These are phyloP conservation scores for Limonius californicus DNA, from an alignment of 1,140 invertebrate genomes.

Conservation along the genomic window DNA sequence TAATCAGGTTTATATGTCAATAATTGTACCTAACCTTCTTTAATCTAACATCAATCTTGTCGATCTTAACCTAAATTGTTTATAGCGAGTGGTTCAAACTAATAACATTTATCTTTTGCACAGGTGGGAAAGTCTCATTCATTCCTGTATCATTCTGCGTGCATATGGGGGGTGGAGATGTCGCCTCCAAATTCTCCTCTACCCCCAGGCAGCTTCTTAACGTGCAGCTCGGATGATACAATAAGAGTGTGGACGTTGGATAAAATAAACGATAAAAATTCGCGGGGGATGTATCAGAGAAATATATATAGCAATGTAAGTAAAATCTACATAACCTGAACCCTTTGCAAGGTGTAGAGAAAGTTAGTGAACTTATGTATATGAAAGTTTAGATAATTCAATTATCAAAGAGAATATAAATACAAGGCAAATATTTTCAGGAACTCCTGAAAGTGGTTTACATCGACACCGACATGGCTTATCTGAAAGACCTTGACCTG, in stretches of 20 bases:
- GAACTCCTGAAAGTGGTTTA: conserved; percentile 90
- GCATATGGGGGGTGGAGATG: conserved; percentile 95
- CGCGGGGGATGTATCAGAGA: conserved; percentile 57
- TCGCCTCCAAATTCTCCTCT: conserved; percentile 57
- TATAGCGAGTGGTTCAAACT: too few relatives aligned
- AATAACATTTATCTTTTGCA: too few relatives aligned
- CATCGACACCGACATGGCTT: conserved; percentile 80
- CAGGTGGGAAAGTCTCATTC: conserved; percentile 90
- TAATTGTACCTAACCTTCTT: too few relatives aligned
- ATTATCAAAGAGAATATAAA: too few relatives aligned
- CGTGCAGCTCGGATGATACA: conserved; percentile 93
- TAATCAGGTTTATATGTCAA: too few relatives aligned
- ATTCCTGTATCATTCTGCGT: conserved; percentile 91
- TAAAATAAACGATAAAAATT: conserved; percentile 48
- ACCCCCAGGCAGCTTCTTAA: conserved; percentile 82
- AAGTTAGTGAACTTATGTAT: too few relatives aligned
- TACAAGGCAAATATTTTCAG: conserved; percentile 52
- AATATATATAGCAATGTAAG: conserved; percentile 93
- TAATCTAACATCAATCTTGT: too few relatives aligned
- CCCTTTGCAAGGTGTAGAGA: too few relatives aligned
- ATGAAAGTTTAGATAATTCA: too few relatives aligned
- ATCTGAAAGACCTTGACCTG: conserved; percentile 80
- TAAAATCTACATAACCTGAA: too few relatives aligned
- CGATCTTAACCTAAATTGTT: too few relatives aligned
- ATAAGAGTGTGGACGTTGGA: conserved; percentile 87